phyloP scores from a whole-genome alignment of 2,797 vertebrate genomes.

The Myotis vivesi region DNA sequence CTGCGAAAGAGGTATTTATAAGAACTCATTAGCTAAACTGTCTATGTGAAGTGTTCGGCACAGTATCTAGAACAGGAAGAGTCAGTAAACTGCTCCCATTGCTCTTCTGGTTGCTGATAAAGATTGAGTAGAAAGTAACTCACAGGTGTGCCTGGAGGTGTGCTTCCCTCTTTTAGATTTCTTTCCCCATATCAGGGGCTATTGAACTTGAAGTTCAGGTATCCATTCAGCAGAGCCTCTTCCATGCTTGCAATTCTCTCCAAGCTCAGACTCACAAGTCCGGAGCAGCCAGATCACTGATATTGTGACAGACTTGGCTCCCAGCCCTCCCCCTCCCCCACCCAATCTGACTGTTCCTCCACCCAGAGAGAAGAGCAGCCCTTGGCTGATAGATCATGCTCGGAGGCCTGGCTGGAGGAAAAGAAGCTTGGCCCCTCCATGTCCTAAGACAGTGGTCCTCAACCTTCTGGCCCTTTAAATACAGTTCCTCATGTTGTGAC shows the following conservation, averaged over 20 bases:
- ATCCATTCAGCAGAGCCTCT: background rate
- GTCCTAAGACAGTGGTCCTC: background rate
- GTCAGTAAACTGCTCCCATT: background rate
- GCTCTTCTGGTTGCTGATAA: background rate
- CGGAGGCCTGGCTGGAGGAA: background rate
- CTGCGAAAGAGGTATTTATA: background rate
- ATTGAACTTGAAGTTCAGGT: background rate
- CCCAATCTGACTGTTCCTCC: background rate
- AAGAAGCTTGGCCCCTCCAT: background rate
- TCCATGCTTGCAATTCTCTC: background rate
- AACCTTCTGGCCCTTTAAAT: too few species aligned
- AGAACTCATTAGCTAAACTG: background rate
- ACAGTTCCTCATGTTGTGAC: too few species aligned
- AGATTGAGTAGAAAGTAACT: background rate
- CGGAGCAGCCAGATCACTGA: background rate
- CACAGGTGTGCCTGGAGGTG: background rate
- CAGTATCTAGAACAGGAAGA: background rate
- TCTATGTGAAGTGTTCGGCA: background rate
- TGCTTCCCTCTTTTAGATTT: background rate
- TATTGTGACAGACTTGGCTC: background rate
- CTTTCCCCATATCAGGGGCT: background rate
- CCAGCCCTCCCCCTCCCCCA: background rate
- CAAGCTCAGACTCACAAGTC: background rate
- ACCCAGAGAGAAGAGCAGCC: background rate
- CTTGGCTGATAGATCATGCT: too few species aligned